These are phyloP conservation scores for Diplosoma virens DNA, from an alignment of 23 tunicate species.

Conservation along the genomic window DNA sequence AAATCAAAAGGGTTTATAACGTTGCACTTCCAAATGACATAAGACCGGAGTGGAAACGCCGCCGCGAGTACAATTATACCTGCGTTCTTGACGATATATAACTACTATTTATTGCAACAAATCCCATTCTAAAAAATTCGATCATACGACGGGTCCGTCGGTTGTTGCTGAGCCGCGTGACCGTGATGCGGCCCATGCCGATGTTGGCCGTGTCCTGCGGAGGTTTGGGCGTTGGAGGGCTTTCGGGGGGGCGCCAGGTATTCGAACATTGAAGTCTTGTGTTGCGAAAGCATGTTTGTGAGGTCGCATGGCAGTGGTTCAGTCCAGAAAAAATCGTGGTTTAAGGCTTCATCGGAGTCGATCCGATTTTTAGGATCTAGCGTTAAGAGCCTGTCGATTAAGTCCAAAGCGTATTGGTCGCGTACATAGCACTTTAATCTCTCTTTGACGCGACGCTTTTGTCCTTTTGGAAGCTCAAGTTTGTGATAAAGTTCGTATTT, in stretches of 20 bases:
- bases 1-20: no score
- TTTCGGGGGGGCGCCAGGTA: conserved; percentile 90
- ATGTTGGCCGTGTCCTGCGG: conserved; percentile 34
- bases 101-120: no score
- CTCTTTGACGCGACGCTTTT: conserved; percentile 84
- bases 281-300: conserved; percentile 68
- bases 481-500: conserved; percentile 77
- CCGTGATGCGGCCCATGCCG: conserved; percentile 39
- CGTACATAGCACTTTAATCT: conserved; percentile 74
- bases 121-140: conserved; percentile 83
- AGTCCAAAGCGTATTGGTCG: conserved; percentile 91
- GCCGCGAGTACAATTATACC: no score
- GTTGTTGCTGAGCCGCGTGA: conserved; percentile 51
- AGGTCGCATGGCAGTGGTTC: conserved; percentile 93
- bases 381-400: conserved; percentile 82
- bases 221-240: conserved; percentile 35
- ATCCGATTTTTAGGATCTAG: conserved; percentile 91
- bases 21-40: no score
- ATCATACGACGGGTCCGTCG: conserved; percentile 87
- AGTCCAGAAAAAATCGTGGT: conserved; percentile 99
- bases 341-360: conserved; percentile 93
- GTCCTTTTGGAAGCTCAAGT: conserved; percentile 73
- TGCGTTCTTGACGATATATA: no score
- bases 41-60: no score
- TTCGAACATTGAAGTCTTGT: conserved; percentile 93